Percentiles rank a stretch among this genome's conserved stretches.
These are phyloP conservation scores for Cryptosula pallasiana DNA, from an alignment of 2,888 invertebrate species.

Conservation along the genomic window DNA sequence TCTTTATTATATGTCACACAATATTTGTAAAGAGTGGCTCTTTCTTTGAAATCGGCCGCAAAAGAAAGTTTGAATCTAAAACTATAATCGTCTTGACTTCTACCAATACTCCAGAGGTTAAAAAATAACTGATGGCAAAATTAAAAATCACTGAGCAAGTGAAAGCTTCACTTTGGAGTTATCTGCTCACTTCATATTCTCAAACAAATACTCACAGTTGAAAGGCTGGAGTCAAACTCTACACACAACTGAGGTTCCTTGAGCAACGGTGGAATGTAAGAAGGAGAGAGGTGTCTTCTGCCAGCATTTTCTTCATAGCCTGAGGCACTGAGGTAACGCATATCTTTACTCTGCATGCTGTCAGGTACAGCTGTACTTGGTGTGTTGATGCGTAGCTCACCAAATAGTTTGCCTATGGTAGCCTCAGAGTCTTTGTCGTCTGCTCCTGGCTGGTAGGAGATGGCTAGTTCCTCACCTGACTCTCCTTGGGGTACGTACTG, in stretches of 20 bases:
- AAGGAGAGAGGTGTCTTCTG: neutral
- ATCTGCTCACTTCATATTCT: too few relatives aligned
- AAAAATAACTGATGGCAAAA: too few relatives aligned
- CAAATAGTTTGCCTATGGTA: neutral
- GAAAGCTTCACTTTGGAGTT: too few relatives aligned
- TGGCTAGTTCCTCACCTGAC: neutral
- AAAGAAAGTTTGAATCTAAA: too few relatives aligned
- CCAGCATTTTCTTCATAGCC: neutral
- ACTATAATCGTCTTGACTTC: too few relatives aligned
- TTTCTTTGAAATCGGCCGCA: too few relatives aligned
- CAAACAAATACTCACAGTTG: conserved; percentile 21
- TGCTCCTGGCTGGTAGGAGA: neutral
- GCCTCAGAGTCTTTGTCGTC: neutral
- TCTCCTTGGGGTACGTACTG: neutral
- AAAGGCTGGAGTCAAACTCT: conserved; percentile 22
- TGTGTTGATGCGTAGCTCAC: neutral
- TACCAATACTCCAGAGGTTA: too few relatives aligned
- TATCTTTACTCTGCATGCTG: neutral
- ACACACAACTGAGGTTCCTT: neutral
- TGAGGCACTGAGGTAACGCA: neutral
- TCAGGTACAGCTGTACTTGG: neutral
- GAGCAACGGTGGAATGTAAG: neutral
- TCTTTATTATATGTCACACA: too few relatives aligned
- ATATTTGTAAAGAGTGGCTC: too few relatives aligned
- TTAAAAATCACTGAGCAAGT: too few relatives aligned